Conservation (phyloP, 2,888 invertebrate species). For the Tiliacea citrago region DNA sequence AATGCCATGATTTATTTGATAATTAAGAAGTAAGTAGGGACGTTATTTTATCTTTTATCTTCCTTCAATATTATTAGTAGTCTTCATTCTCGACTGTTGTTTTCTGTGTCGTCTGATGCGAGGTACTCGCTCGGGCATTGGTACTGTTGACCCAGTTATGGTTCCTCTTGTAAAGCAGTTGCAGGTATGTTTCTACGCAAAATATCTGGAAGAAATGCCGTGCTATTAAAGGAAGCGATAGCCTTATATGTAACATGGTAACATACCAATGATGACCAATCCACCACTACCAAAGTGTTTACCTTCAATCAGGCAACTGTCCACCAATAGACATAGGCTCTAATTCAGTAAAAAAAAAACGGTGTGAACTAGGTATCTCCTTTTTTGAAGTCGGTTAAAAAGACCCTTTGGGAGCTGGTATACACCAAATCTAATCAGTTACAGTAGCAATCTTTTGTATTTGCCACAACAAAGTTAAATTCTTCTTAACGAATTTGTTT, state of each 20-base stretch:
- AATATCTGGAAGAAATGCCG: constrained; percentile 69
- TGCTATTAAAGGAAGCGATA: neutral
- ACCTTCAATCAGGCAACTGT: neutral
- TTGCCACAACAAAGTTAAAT: neutral
- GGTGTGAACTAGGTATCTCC: neutral
- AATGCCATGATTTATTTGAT: no score
- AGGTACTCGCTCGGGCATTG: constrained; percentile 15
- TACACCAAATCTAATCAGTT: neutral
- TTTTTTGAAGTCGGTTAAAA: neutral
- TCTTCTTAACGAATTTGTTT: no score
- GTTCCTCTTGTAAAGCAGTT: constrained; percentile 75
- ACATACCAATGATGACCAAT: neutral
- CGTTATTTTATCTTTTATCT: neutral
- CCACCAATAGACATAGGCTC: neutral
- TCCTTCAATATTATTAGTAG: neutral
- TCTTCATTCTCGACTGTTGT: constrained; percentile 19
- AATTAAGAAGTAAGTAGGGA: neutral
- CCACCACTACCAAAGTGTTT: neutral
- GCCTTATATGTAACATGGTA: no score
- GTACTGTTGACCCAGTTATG: constrained; percentile 70
- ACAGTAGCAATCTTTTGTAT: neutral
- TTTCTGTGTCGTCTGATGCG: constrained; percentile 1
- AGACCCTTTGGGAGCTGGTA: neutral
- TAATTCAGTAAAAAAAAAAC: neutral
- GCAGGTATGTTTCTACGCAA: constrained; percentile 75